A percentile compares a stretch with the other conserved stretches of the same genome.
phyloP scores from a whole-genome alignment of 2,888 invertebrate genomes.

The Troides aeacus region DNA sequence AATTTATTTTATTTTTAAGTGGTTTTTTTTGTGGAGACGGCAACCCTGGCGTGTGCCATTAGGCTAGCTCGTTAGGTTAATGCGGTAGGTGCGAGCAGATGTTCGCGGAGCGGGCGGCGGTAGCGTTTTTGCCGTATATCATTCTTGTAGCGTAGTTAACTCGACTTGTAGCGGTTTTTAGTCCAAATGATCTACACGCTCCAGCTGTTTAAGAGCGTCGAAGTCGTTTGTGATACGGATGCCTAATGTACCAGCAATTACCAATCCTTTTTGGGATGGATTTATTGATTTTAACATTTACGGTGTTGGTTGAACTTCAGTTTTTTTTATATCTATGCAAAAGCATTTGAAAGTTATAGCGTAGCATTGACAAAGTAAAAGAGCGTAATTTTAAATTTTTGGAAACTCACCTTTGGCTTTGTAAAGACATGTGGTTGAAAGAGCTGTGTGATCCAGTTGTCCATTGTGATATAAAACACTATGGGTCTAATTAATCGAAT shows the following conservation, averaged over 20 bases:
- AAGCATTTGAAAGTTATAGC: not conserved
- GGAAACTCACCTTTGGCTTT: constrained; percentile 62
- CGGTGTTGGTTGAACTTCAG: not conserved
- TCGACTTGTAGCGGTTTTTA: constrained; percentile 43
- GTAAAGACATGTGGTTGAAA: constrained; percentile 66
- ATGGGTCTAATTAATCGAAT: constrained; percentile 1
- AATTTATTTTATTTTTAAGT: constrained; percentile 67
- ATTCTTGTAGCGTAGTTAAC: constrained; percentile 58
- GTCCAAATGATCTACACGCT: constrained; percentile 30
- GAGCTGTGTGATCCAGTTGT: constrained; percentile 74
- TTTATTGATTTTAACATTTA: not conserved
- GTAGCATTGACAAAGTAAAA: not conserved
- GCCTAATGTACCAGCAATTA: constrained; percentile 21
- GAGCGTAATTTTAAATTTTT: not conserved
- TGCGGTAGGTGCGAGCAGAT: constrained; percentile 72
- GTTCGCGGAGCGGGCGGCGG: constrained; percentile 51
- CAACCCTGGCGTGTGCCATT: constrained; percentile 70
- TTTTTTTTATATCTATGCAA: not conserved
- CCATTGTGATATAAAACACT: constrained; percentile 48
- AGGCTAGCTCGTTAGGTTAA: constrained; percentile 77
- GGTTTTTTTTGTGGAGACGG: constrained; percentile 61
- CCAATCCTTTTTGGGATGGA: not conserved
- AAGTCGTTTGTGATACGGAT: constrained; percentile 32
- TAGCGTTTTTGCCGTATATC: constrained; percentile 70
- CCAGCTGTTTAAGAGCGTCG: constrained; percentile 29